Evolutionary conservation across 2,113 vertebrate genomes (phyloP), one percentile per base, ranked within the genome.

Genomic region (Podarcis raffonei): DNA sequence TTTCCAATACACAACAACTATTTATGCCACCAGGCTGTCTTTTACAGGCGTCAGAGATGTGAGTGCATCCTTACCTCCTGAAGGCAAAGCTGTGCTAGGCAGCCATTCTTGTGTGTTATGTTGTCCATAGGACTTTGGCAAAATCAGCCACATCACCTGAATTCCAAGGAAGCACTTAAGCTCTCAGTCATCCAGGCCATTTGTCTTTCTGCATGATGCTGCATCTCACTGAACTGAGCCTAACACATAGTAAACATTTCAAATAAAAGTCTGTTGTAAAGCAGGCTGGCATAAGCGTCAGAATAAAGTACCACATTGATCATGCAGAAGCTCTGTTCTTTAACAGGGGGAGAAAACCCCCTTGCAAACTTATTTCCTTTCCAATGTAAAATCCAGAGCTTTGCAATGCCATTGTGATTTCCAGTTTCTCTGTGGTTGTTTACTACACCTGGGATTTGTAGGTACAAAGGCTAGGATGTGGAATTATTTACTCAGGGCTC

Each of bases 401-500:
- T 30, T 42, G 0, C 85, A 91, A 91, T 92, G 9, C 18, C 80
- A 87, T 20, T 39, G 1, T 48, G 81, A 48, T 76, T 93, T 13
- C 6, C 62, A 72, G 57, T 87, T 95, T 83, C 68, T 68, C 42
- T 83, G 15, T 20, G 35, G 12, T 16, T 91, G 88, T 88, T 90
- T 91, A 76, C 18, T 88, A 85, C 77, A 90, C 86, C 83, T 42
- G 16, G 74, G 35, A 74, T 92, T 92, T 94, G 23, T 42, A 78
- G 32, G 78, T 72, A 83, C 22, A 83, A 39, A 81, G 1, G 1
- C 11, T 80, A 71, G 48, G 48, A n/a, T 62, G 32, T 62, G 3
- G 53, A 87, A 84, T 79, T 85, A 87, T 90, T 83, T 87, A 77
- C 83, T 37, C 0, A 0, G 84, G 71, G 74, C 66, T 91, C 88